These are phyloP conservation scores for Myotis daubentonii DNA, from an alignment of 2,797 vertebrate species.

Conservation along the genomic window DNA sequence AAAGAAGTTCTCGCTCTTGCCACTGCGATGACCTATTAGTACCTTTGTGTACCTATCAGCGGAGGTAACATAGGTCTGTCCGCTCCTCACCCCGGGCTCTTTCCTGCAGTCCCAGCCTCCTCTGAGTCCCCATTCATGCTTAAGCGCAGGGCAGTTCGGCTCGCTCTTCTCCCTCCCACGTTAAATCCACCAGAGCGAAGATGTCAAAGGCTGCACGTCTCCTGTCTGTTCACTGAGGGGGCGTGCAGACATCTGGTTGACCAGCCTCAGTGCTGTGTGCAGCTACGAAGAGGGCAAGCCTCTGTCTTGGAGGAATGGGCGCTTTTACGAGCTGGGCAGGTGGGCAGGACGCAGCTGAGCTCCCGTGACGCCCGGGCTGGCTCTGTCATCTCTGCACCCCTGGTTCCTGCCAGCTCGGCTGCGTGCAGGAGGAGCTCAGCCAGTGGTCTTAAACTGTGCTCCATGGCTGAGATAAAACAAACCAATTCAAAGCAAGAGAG, in stretches of 20 bases:
- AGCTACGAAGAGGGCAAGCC: background rate
- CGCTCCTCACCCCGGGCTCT: background rate
- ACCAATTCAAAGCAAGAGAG: background rate
- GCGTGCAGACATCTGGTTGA: fast-evolving
- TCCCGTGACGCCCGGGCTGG: background rate
- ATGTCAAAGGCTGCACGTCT: background rate
- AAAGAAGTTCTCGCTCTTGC: background rate
- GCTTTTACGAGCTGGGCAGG: background rate
- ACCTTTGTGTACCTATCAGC: fast-evolving
- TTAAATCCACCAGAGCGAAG: background rate
- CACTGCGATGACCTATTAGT: fast-evolving
- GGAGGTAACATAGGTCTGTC: fast-evolving
- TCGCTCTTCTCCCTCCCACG: background rate
- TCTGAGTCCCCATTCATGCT: fast-evolving
- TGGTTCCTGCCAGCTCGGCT: background rate
- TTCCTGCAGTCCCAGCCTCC: background rate
- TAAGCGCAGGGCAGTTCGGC: background rate
- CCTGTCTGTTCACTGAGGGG: fast-evolving
- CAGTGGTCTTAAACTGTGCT: background rate
- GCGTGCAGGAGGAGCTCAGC: background rate
- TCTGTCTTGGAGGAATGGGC: fast-evolving
- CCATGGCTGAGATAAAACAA: background rate
- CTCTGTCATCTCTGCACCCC: background rate
- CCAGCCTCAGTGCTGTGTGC: background rate
- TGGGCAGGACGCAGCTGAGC: background rate